A percentile compares a stretch with the other conserved stretches of the same genome.
Evolutionary conservation across 2,888 invertebrate genomes (phyloP).

Genomic region (Octodonta nipae): DNA sequence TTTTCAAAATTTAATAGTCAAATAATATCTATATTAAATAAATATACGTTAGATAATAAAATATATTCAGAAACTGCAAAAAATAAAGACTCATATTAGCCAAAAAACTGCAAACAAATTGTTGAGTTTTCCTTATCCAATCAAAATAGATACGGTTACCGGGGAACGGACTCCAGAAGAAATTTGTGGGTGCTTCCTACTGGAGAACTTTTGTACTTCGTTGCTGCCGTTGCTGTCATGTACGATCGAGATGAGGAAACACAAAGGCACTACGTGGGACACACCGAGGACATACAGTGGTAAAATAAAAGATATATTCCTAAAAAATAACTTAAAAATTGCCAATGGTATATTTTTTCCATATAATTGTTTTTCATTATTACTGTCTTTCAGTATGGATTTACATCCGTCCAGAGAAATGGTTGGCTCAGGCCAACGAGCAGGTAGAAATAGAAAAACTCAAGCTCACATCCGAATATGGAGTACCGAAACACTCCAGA

Average conservation of each 20-base stretch:
- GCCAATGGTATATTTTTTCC: neutral
- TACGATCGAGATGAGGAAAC: slow-evolving; percentile 75
- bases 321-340: neutral
- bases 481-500: slow-evolving; percentile 80
- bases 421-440: slow-evolving; percentile 80
- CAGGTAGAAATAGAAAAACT: slow-evolving; percentile 69
- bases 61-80: no score
- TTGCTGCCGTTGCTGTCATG: slow-evolving; percentile 82
- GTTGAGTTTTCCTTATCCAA: slow-evolving; percentile 30
- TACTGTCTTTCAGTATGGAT: slow-evolving; percentile 51
- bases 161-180: slow-evolving; percentile 76
- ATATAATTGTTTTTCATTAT: neutral
- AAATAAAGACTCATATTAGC: no score
- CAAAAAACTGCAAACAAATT: no score
- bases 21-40: no score
- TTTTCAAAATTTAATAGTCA: no score
- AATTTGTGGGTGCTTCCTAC: slow-evolving; percentile 89
- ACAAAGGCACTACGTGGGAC: slow-evolving; percentile 81
- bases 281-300: slow-evolving; percentile 90
- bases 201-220: slow-evolving; percentile 82
- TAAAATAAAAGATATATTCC: slow-evolving; percentile 31
- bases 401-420: slow-evolving; percentile 77
- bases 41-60: no score
- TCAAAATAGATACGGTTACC: slow-evolving; percentile 70
- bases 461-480: slow-evolving; percentile 85